Conservation (phyloP, 2,797 vertebrate genomes). For the Hirundo rustica region DNA sequence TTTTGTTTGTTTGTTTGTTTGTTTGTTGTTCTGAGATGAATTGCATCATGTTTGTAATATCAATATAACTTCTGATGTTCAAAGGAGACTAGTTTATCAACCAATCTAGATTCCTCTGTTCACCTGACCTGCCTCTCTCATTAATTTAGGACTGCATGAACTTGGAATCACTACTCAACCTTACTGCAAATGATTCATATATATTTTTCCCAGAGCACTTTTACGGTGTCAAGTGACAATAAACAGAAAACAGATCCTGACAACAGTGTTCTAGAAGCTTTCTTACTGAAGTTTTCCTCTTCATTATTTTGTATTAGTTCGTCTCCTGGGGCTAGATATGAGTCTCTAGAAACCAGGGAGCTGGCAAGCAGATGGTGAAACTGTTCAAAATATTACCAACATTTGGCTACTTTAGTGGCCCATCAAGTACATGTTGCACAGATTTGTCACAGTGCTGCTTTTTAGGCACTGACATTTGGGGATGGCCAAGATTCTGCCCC, state of each 20-base stretch:
- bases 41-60: background rate
- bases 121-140: background rate
- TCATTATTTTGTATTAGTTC: background rate
- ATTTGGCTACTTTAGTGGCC: background rate
- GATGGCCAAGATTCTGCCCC: background rate
- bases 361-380: background rate
- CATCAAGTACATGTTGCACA: rapidly evolving
- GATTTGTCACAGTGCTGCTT: background rate
- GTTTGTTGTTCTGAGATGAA: background rate
- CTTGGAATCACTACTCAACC: background rate
- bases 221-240: background rate
- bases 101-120: background rate
- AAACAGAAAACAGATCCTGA: background rate
- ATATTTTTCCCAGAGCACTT: background rate
- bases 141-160: background rate
- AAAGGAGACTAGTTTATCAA: background rate
- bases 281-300: background rate
- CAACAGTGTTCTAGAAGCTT: background rate
- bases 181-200: background rate
- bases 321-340: background rate
- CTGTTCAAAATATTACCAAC: background rate
- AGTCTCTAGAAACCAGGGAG: background rate
- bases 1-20: background rate
- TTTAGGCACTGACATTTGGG: background rate
- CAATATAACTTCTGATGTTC: background rate